These are phyloP conservation scores for Philhelius pedissequus DNA, from an alignment of 2,888 invertebrate genomes.

Conservation along the genomic window DNA sequence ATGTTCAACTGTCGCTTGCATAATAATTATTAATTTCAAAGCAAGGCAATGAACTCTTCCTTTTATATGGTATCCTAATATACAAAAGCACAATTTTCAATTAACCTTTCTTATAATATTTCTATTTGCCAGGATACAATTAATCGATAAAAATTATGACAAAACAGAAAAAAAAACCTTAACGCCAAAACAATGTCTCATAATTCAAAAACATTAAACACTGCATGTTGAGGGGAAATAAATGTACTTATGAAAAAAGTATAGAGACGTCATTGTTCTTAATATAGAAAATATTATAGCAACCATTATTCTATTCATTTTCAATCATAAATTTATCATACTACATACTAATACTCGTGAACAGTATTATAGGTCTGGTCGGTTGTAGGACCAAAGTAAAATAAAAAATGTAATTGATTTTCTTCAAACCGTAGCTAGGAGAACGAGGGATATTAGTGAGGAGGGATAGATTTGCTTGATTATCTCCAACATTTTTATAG, in stretches of 20 bases:
- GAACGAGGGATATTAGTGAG: too few species aligned
- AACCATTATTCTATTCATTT: neutral
- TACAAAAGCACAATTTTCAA: neutral
- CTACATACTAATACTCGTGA: neutral
- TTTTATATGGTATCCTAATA: neutral
- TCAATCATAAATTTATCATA: neutral
- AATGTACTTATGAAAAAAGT: neutral
- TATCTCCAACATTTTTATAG: too few species aligned
- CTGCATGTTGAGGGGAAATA: neutral
- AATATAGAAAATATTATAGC: neutral
- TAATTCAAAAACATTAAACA: neutral
- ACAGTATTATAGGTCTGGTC: neutral
- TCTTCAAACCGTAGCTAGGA: neutral
- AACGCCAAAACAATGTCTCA: slow-evolving; percentile 1
- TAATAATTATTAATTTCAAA: neutral
- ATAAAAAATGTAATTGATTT: neutral
- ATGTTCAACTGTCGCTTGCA: neutral
- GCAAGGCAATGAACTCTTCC: neutral
- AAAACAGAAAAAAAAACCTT: neutral
- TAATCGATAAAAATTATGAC: slow-evolving; percentile 38
- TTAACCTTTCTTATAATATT: neutral
- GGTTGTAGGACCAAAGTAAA: neutral
- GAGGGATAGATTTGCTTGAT: too few species aligned
- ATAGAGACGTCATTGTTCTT: neutral
- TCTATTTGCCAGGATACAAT: neutral